Conservation (phyloP, 2,797 vertebrate genomes). For the Triplophysa bombifrons region DNA sequence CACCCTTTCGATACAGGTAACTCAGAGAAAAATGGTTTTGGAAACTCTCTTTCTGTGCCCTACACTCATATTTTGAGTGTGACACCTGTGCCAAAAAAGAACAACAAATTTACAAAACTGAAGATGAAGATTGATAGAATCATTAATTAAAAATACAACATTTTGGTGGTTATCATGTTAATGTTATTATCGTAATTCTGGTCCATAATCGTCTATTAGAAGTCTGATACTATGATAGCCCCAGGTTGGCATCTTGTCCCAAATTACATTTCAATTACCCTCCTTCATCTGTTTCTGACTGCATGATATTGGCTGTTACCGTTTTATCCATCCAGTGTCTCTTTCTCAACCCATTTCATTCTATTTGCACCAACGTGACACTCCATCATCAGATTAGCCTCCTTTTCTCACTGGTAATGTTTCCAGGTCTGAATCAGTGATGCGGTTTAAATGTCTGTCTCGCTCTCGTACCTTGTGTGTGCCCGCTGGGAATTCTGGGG, state of each 20-base stretch:
- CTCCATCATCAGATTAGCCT: conserved; percentile 30
- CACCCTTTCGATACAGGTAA: conserved; percentile 90
- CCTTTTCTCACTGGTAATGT: conserved; percentile 45
- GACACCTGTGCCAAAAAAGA: too few species aligned
- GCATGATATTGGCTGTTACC: not conserved
- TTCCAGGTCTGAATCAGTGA: conserved; percentile 40
- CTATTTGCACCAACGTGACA: conserved; percentile 22
- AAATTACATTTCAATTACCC: not conserved
- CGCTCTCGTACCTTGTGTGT: conserved; percentile 18
- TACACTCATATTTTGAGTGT: too few species aligned
- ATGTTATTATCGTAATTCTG: too few species aligned
- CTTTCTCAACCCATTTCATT: not conserved
- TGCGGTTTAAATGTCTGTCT: conserved; percentile 36
- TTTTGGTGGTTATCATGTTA: too few species aligned
- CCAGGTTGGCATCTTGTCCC: not conserved
- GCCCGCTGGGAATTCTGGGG: conserved; percentile 29
- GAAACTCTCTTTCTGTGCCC: too few species aligned
- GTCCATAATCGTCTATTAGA: too few species aligned
- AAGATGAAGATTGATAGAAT: not conserved
- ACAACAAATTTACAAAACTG: too few species aligned
- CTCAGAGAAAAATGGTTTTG: not conserved
- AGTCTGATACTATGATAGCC: too few species aligned
- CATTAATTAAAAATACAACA: not conserved
- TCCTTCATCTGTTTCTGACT: conserved; percentile 1
- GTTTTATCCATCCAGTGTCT: not conserved